Evolutionary conservation across 2,888 invertebrate genomes (phyloP), one percentile per base, ranked within the genome.

Genomic region (Phragmatobia fuliginosa): DNA sequence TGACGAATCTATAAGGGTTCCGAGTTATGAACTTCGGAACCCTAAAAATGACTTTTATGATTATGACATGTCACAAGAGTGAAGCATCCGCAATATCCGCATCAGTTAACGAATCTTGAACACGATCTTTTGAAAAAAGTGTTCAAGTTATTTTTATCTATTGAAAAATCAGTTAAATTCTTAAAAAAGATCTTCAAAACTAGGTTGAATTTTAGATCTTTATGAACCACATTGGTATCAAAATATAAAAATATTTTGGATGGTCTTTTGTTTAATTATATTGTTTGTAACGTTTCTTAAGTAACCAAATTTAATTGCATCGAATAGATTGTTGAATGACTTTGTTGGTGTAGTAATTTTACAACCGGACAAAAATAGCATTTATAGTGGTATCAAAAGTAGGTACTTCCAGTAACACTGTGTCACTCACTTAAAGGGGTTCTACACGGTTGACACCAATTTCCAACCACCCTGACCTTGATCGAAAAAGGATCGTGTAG

Each of bases 41-140:
- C n/a, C n/a, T 41, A 62, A 62, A 56, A 56, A 56, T 28, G 56
- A 56, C 56, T n/a, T n/a, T n/a, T n/a, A n/a, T n/a, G 33, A 33
- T 4, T 56, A 56, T 25, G 56, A 56, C 56, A 56, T 25, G 28
- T 56, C 56, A 56, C 56, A 28, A 56, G 41, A 41, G 18, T 41
- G 16, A 41, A 6, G 56, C 56, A 28, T 28, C 56, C 56, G 28
- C 56, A 6, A 28, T 28, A 28, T 28, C 56, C 56, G 28, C 56
- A 28, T 56, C 16, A 56, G 28, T 14, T 28, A 28, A 16, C 28
- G 56, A 56, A 56, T 28, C 11, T 52, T 25, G 52, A 52, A 5
- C 52, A 25, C 14, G 28, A 52, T 25, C 11, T 28, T 52, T 14
- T 14, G 16, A 56, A 56, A 16, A 28, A 28, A 56, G 6, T 56